Evolutionary conservation across 2,113 vertebrate species (phyloP), one percentile per base, ranked within the genome.

Genomic region (Hippocampus zosterae): DNA sequence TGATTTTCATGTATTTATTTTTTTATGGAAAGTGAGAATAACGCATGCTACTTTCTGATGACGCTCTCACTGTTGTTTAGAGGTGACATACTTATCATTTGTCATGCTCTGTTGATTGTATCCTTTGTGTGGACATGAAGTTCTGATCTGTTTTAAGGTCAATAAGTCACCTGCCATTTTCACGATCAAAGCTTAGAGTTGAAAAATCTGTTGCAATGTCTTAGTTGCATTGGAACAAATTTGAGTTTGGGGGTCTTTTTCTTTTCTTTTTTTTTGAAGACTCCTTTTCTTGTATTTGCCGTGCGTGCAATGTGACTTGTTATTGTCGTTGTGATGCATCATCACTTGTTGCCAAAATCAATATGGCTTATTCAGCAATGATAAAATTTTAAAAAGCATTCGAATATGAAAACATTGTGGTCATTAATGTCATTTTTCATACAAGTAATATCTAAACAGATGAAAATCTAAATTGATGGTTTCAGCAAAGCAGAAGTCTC

Each of bases 221-320:
- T 52, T 57, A 2, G 21, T 55, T 73, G 40, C 41, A 59, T 8
- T 33, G 33, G 21, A 46, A 57, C n/a, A 19, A 62, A 64, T 65
- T 37, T 37, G 33, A 37, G 40, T 75, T 6, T 37, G 62, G 27
- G 5, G 5, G 10, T 66, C 29, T 33, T 33, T 33, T 33, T 33
- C 29, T 33, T 4, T 33, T 33, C 29, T 33, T 33, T n/a, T 18
- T 40, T 0, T 2, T 73, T 66, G 72, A 75, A 84, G 79, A 84
- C 74, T 29, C 25, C 4, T 77, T 63, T 65, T 62, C 72, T 60
- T 70, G 11, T 63, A 68, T 64, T 68, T 65, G 68, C n/a, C 68
- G 37, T 66, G 65, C 75, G 71, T 62, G 55, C 72, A 69, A 21
- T 70, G 65, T 65, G 67, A 66, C 67, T 73, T 73, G 81, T 74